These are phyloP conservation scores for Drosophila kokeensis DNA, from an alignment of 2,888 invertebrate genomes.

Conservation along the genomic window DNA sequence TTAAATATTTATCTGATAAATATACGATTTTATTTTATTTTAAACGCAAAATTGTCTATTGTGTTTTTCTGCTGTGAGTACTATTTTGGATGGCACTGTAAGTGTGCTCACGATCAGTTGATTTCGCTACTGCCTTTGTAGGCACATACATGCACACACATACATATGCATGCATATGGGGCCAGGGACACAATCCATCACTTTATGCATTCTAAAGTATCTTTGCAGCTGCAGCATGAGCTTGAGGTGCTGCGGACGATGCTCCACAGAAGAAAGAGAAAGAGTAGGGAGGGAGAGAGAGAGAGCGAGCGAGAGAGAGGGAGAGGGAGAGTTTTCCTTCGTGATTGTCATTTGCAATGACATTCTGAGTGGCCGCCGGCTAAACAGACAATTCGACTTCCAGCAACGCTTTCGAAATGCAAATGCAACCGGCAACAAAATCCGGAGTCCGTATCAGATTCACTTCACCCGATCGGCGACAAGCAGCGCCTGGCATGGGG, in stretches of 20 bases:
- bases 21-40: no score
- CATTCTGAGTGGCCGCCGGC: slow-evolving; percentile 49
- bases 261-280: slow-evolving; percentile 20
- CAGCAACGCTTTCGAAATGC: slow-evolving; percentile 37
- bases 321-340: slow-evolving; percentile 9
- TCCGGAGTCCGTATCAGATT: slow-evolving; percentile 69
- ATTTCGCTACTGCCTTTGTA: slow-evolving; percentile 47
- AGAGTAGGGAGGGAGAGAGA: not conserved
- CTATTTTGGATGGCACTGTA: slow-evolving; percentile 26
- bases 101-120: slow-evolving; percentile 6
- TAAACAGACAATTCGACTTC: slow-evolving; percentile 1
- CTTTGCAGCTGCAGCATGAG: slow-evolving; percentile 25
- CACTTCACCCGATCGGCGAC: slow-evolving; percentile 75
- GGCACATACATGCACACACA: not conserved
- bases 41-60: not conserved
- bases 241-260: slow-evolving; percentile 14
- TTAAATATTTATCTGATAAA: not conserved
- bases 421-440: slow-evolving; percentile 55
- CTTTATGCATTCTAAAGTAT: slow-evolving; percentile 32
- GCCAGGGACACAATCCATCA: slow-evolving; percentile 75
- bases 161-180: slow-evolving; percentile 14
- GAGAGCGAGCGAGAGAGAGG: not conserved
- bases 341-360: slow-evolving; percentile 59
- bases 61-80: not conserved
- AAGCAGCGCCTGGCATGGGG: slow-evolving; percentile 61